A percentile compares a stretch with the other conserved stretches of the same genome.
phyloP scores from a whole-genome alignment of 2,888 invertebrate genomes.

The Apodemia duryi region DNA sequence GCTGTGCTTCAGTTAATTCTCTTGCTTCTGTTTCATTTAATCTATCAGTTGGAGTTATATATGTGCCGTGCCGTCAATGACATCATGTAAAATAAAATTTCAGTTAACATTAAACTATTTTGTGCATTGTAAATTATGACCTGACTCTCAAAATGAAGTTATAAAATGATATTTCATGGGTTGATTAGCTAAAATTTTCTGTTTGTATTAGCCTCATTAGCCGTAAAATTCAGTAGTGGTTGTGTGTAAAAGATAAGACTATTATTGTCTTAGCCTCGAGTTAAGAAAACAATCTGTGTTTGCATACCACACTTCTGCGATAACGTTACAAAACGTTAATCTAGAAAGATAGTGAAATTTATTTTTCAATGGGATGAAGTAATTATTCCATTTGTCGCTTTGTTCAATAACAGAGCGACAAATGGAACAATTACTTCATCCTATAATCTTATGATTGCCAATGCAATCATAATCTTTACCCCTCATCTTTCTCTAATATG shows the following conservation, averaged over 20 bases:
- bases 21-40: too few species aligned
- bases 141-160: neutral
- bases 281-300: conserved; percentile 35
- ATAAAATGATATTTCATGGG: conserved; percentile 3
- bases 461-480: too few species aligned
- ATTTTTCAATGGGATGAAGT: neutral
- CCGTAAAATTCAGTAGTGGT: conserved; percentile 38
- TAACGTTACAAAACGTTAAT: conserved; percentile 19
- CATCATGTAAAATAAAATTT: too few species aligned
- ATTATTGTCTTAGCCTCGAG: conserved; percentile 34
- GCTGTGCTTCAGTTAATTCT: too few species aligned
- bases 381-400: neutral
- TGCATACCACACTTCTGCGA: conserved; percentile 33
- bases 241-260: conserved; percentile 34
- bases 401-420: neutral
- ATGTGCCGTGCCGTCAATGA: too few species aligned
- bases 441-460: neutral
- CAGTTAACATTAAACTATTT: neutral
- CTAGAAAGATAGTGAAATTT: conserved; percentile 13
- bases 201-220: conserved; percentile 32
- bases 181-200: neutral
- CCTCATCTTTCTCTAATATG: too few species aligned
- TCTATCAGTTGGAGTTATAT: too few species aligned
- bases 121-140: neutral
- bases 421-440: neutral